Percentiles rank a stretch among this genome's conserved stretches.
These are phyloP conservation scores for Drosophila flavopinicola DNA, from an alignment of 2,888 invertebrate genomes.

Conservation along the genomic window DNA sequence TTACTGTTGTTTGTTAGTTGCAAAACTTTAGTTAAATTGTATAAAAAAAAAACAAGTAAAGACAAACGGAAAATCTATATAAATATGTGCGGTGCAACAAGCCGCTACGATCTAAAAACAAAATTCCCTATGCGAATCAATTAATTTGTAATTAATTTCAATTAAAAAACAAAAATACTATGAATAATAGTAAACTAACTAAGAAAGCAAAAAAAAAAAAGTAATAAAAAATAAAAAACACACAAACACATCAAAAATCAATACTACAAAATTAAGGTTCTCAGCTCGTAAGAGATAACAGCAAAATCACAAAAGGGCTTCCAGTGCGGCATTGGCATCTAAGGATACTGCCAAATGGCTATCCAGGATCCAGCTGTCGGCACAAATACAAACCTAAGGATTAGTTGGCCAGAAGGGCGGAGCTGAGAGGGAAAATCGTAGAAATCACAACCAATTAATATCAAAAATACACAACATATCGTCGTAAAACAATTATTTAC, in stretches of 20 bases:
- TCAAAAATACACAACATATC: constrained; percentile 78
- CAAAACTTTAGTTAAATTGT: constrained; percentile 67
- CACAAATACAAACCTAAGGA: constrained; percentile 61
- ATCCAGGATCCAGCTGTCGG: constrained; percentile 21
- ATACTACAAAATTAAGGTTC: constrained; percentile 25
- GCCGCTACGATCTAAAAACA: constrained; percentile 50
- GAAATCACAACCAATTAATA: constrained; percentile 72
- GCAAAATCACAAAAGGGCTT: constrained; percentile 84
- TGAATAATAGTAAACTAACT: constrained; percentile 35
- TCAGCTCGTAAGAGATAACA: constrained; percentile 46
- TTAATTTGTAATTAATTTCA: constrained; percentile 84
- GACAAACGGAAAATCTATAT: constrained; percentile 32
- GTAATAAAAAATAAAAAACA: constrained; percentile 30
- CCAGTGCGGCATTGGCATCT: constrained; percentile 68
- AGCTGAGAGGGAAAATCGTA: constrained; percentile 43
- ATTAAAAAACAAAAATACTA: constrained; percentile 61
- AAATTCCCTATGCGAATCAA: constrained; percentile 84
- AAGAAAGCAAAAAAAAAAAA: constrained; percentile 36
- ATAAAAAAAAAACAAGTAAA: constrained; percentile 39
- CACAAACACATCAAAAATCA: constrained; percentile 22
- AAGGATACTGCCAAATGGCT: constrained; percentile 6
- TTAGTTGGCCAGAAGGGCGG: constrained; percentile 27
- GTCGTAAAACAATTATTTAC: constrained; percentile 64
- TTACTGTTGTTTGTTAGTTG: constrained; percentile 56
- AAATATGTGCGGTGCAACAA: constrained; percentile 31